Evolutionary conservation across 1,140 invertebrate species (phyloP).

Genomic region (Diuraphis noxia): DNA sequence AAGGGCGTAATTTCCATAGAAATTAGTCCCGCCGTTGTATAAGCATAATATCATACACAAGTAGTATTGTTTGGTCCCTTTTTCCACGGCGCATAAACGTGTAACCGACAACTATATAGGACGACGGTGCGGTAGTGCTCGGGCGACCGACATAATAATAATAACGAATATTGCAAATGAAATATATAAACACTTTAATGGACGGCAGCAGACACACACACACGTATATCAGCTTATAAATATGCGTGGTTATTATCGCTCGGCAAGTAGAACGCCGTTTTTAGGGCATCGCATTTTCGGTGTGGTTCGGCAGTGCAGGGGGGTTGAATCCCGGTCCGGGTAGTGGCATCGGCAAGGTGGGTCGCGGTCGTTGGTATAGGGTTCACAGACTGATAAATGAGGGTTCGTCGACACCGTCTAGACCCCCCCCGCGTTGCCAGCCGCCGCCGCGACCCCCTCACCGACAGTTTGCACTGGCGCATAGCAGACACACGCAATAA

Average conservation of each 20-base stretch:
- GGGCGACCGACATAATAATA: background rate
- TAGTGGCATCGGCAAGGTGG: background rate
- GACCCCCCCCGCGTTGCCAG: background rate
- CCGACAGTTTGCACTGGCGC: slow-evolving; percentile 22
- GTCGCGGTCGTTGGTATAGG: background rate
- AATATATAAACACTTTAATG: background rate
- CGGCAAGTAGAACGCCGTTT: background rate
- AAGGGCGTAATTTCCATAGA: background rate
- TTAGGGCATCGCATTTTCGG: slow-evolving; percentile 3
- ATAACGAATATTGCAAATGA: background rate
- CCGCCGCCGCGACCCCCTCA: background rate
- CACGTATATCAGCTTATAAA: background rate
- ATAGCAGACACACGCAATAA: slow-evolving; percentile 11
- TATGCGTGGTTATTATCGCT: background rate
- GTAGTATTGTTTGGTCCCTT: background rate
- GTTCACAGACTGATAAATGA: slow-evolving; percentile 33
- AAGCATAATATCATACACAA: background rate
- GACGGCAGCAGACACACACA: background rate
- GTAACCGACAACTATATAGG: background rate
- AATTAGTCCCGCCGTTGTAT: background rate
- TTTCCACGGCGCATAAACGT: background rate
- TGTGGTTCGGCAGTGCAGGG: background rate
- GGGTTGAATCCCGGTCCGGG: background rate
- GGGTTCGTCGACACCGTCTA: slow-evolving; percentile 51
- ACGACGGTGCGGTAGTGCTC: too few relatives aligned